Percentiles rank a stretch among this genome's conserved stretches.
Evolutionary conservation across 2,888 invertebrate species (phyloP).

Genomic region (Drosophila conformis): DNA sequence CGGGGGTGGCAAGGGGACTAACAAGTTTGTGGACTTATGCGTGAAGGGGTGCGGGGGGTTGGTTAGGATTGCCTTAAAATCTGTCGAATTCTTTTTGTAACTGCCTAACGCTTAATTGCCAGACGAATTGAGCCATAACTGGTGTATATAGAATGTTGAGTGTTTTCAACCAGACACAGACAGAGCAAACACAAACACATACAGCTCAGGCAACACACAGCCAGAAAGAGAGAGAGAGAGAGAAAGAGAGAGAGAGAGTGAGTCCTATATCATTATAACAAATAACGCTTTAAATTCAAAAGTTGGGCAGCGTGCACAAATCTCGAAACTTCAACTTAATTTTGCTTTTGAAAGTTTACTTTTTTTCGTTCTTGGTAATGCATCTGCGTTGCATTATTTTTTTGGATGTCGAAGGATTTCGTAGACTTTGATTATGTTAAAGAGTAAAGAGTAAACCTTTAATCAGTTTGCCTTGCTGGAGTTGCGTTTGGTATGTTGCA

Average conservation of each 20-base stretch:
- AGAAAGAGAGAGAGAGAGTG: not conserved
- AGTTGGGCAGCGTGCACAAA: slow-evolving; percentile 2
- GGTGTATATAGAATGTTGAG: slow-evolving; percentile 17
- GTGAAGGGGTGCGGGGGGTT: not conserved
- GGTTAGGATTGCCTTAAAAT: slow-evolving; percentile 5
- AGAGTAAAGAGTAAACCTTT: not conserved
- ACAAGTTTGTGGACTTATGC: not conserved
- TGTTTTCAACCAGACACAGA: slow-evolving; percentile 7
- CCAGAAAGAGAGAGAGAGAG: not conserved
- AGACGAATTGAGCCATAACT: slow-evolving; percentile 50
- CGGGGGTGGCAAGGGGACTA: not conserved
- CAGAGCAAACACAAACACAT: not conserved
- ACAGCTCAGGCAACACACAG: not conserved
- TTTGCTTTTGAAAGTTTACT: slow-evolving; percentile 14
- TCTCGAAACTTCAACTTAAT: slow-evolving; percentile 13
- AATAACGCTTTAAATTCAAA: slow-evolving; percentile 22
- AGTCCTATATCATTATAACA: slow-evolving; percentile 17
- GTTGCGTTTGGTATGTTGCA: not conserved
- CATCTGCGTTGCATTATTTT: not conserved
- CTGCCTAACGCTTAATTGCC: slow-evolving; percentile 29
- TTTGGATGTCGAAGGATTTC: not conserved
- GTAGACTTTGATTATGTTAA: not conserved
- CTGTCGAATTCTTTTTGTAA: slow-evolving; percentile 35
- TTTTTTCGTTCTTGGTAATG: no score
- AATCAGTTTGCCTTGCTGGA: not conserved